Evolutionary conservation across 2,113 vertebrate genomes (phyloP).

Genomic region (Centropus unirufus): DNA sequence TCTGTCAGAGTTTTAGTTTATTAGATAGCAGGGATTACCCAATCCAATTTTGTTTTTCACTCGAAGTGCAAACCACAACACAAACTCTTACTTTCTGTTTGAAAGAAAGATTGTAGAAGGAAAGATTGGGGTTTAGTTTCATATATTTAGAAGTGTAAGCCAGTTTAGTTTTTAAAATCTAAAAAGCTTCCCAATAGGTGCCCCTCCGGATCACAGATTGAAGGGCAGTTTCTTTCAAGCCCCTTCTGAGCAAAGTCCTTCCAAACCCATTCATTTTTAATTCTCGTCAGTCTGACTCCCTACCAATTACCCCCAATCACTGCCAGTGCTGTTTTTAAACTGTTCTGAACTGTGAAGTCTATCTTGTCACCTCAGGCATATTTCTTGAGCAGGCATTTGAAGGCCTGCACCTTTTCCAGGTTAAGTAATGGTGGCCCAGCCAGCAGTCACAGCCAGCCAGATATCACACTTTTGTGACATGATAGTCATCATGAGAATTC

Average conservation of each 20-base stretch:
- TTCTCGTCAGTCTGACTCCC: neutral
- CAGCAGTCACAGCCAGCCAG: too few species aligned
- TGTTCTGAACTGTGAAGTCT: neutral
- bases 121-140: neutral
- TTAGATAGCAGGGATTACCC: neutral
- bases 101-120: neutral
- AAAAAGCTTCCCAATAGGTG: neutral
- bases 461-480: too few species aligned
- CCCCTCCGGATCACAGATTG: neutral
- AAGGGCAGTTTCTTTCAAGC: neutral
- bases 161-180: neutral
- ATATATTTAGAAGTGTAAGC: accelerated
- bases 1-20: neutral
- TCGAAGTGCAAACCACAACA: neutral
- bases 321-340: too few species aligned
- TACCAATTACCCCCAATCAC: neutral
- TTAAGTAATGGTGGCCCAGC: too few species aligned
- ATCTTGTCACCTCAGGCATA: neutral
- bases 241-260: neutral
- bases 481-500: too few species aligned
- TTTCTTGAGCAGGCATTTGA: too few species aligned
- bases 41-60: neutral
- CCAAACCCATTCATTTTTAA: neutral
- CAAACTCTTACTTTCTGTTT: neutral
- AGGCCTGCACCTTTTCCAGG: too few species aligned